A percentile compares a stretch with the other conserved stretches of the same genome.
Conservation (phyloP, 2,797 vertebrate species). For the Galaxias olidus region DNA sequence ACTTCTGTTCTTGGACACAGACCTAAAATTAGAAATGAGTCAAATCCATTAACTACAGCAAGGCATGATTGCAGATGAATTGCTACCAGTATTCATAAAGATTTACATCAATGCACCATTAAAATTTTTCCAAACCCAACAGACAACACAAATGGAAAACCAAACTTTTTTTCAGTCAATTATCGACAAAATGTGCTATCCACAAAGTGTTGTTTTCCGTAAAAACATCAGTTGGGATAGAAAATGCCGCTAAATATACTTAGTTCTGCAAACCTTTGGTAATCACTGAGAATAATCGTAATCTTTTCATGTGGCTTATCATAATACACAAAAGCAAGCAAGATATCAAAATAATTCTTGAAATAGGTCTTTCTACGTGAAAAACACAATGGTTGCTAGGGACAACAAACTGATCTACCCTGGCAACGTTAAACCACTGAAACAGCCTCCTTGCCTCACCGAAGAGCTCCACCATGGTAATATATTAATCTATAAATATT, state of each 20-base stretch:
- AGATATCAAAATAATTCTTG: conserved; percentile 47
- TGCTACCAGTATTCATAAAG: conserved; percentile 24
- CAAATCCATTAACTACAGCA: conserved; percentile 26
- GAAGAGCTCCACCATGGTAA: conserved; percentile 7
- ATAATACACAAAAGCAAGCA: neutral
- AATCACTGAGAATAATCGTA: neutral
- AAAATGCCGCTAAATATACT: conserved; percentile 33
- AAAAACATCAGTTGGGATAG: conserved; percentile 50
- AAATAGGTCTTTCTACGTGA: neutral
- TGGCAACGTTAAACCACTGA: conserved; percentile 21
- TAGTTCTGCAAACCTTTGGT: conserved; percentile 39
- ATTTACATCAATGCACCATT: conserved; percentile 12
- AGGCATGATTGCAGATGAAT: conserved; percentile 42
- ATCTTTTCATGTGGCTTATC: neutral
- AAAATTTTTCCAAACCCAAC: conserved; percentile 32
- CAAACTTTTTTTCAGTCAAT: neutral
- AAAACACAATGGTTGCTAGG: neutral
- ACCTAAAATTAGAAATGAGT: neutral
- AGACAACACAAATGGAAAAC: conserved; percentile 18
- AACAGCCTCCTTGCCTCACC: conserved; percentile 48
- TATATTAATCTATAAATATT: conserved; percentile 32
- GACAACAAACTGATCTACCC: conserved; percentile 16
- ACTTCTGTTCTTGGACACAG: conserved; percentile 7
- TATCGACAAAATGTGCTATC: conserved; percentile 51
- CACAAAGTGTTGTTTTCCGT: conserved; percentile 11